These are phyloP conservation scores for Listrodromus nycthemerus DNA, from an alignment of 2,888 invertebrate species.

Conservation along the genomic window DNA sequence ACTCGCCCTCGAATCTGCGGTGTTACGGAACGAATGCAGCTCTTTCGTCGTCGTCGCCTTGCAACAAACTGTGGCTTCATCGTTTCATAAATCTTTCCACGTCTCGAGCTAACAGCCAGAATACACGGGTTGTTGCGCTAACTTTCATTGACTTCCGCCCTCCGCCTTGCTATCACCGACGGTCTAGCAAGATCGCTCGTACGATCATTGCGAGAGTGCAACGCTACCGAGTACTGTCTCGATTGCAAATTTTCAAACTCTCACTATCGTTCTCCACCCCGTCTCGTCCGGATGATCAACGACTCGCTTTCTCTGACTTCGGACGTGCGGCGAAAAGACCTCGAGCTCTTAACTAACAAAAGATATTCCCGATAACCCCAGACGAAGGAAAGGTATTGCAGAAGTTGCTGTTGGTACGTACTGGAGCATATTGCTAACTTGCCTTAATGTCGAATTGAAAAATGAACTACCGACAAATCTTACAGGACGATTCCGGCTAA, in stretches of 20 bases:
- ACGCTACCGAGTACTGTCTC: conserved; percentile 20
- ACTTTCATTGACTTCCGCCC: conserved; percentile 48
- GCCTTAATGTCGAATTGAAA: neutral
- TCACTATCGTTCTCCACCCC: neutral
- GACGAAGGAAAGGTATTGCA: neutral
- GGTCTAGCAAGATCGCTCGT: neutral
- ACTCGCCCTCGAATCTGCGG: neutral
- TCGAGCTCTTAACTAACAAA: neutral
- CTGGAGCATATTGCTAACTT: neutral
- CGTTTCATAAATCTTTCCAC: conserved; percentile 33
- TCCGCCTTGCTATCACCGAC: neutral
- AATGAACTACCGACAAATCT: neutral
- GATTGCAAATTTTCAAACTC: conserved; percentile 23
- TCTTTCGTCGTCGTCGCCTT: conserved; percentile 19
- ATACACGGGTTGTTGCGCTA: conserved; percentile 27
- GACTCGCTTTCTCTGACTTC: conserved; percentile 18
- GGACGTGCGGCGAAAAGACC: neutral
- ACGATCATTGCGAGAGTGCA: conserved; percentile 20
- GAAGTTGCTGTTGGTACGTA: neutral
- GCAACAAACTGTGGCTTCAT: conserved; percentile 5
- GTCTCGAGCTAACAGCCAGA: conserved; percentile 36
- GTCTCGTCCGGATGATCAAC: neutral
- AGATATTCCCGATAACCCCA: neutral
- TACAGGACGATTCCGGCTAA: neutral
- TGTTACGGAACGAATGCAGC: conserved; percentile 30